Base-by-base conservation (phyloP, 2,888 invertebrate genomes). In the Cyclophora albipunctata region DNA sequence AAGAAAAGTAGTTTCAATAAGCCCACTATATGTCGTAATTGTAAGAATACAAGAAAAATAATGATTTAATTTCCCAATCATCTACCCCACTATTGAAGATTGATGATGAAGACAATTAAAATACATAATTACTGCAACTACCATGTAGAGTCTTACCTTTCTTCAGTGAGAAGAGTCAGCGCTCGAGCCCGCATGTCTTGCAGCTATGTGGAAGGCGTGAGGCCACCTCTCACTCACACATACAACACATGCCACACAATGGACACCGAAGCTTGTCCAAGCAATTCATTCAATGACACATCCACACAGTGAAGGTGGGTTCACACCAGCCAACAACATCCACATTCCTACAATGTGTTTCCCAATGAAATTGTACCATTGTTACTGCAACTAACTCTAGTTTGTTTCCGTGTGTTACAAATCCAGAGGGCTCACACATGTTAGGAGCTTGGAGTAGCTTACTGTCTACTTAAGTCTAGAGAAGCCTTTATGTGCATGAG, bases 401-500 rank as follows among this genome's bases (percentile, higher is more conserved):
- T 42, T 53, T 20, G 20, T 20, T 20, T 20, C 20, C 20, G 20
- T 20, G n/a, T 52, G 61, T 70, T 78, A 73, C 84, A 86, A 85
- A 73, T 72, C 63, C 64, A 80, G 58, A 69, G 73, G 75, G 74
- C 63, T 60, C 58, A 62, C 66, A 73, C 81, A 83, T 77, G 67
- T 58, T 68, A 80, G 81, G 72, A 78, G 75, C 71, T 56, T 54
- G 69, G 76, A 67, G 72, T 69, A 79, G 82, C 81, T 75, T 75
- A 78, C 69, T 72, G 71, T 72, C 73, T 80, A 82, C 72, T 75
- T 75, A 20, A 75, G 84, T 84, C 81, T 79, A 81, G 85, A 87
- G 87, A 85, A 85, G 71, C 67, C 75, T 59, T 64, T 81, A 86
- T 81, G 83, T 64, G 67, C 73, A 79, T 74, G 74, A 86, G 75